Percentiles rank a stretch among this genome's conserved stretches.
These are phyloP conservation scores for Parasteatoda tepidariorum DNA, from an alignment of 1,140 invertebrate species.

Conservation along the genomic window DNA sequence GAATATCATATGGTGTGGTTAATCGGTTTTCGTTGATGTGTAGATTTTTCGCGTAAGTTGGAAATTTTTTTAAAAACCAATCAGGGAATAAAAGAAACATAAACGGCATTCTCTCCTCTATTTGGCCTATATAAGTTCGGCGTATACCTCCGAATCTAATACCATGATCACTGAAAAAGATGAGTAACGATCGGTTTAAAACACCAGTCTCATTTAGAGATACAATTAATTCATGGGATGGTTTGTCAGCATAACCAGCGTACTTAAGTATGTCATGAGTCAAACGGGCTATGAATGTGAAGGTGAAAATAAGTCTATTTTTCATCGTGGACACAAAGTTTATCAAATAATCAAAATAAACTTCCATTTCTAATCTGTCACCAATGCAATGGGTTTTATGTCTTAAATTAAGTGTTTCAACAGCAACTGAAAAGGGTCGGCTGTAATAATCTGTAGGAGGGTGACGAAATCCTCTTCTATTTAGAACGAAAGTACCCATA, in stretches of 20 bases:
- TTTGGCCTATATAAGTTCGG: constrained; percentile 81
- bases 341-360: constrained; percentile 63
- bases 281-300: constrained; percentile 64
- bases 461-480: constrained; percentile 80
- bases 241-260: constrained; percentile 66
- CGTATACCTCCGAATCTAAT: constrained; percentile 87
- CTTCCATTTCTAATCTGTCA: constrained; percentile 36
- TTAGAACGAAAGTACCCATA: constrained; percentile 85
- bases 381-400: constrained; percentile 43
- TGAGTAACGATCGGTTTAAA: constrained; percentile 74
- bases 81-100: constrained; percentile 82
- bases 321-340: constrained; percentile 62
- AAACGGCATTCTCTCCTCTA: constrained; percentile 89
- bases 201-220: constrained; percentile 63
- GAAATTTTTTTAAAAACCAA: constrained; percentile 66
- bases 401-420: constrained; percentile 50
- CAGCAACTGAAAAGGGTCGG: constrained; percentile 75
- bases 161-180: constrained; percentile 94
- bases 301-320: constrained; percentile 56
- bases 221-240: constrained; percentile 66
- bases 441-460: constrained; percentile 86
- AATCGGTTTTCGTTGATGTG: constrained; percentile 73
- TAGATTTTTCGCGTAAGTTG: constrained; percentile 73
- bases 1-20: constrained; percentile 71
- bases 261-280: constrained; percentile 68